phyloP scores from a whole-genome alignment of 2,113 vertebrate genomes.

The Myotis davidii region DNA sequence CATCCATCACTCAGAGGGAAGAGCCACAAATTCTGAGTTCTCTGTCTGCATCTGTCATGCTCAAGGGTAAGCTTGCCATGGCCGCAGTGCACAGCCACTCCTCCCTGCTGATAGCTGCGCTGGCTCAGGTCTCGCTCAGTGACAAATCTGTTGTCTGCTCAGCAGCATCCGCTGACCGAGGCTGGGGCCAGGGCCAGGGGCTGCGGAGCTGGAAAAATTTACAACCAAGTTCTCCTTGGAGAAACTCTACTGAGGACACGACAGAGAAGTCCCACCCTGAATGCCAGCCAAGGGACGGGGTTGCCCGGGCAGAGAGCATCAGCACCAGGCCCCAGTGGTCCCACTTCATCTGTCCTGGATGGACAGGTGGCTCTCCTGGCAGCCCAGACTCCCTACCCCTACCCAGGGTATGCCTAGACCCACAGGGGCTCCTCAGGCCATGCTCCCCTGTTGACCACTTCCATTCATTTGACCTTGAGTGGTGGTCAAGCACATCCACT shows the following conservation, averaged over 20 bases:
- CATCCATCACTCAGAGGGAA: slow-evolving; percentile 82
- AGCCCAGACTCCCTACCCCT: not conserved
- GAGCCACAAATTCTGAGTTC: slow-evolving; percentile 77
- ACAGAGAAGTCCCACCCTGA: not conserved
- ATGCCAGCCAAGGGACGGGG: not conserved
- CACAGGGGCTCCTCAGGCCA: not conserved
- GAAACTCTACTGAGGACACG: not conserved
- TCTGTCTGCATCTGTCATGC: slow-evolving; percentile 82
- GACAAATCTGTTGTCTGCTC: slow-evolving; percentile 83
- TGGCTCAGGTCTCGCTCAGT: slow-evolving; percentile 77
- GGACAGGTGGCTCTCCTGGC: too few relatives aligned
- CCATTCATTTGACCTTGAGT: not conserved
- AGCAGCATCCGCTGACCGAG: slow-evolving; percentile 75
- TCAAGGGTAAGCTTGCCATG: slow-evolving; percentile 83
- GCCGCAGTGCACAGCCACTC: slow-evolving; percentile 50
- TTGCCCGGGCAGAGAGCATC: not conserved
- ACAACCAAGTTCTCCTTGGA: slow-evolving; percentile 39
- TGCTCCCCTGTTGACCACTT: not conserved
- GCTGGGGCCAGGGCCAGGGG: slow-evolving; percentile 55
- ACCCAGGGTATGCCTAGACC: not conserved
- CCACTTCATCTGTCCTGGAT: not conserved
- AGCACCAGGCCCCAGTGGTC: not conserved
- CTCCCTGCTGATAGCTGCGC: slow-evolving; percentile 77
- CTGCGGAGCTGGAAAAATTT: slow-evolving; percentile 64
- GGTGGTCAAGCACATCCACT: not conserved